phyloP scores from a whole-genome alignment of 2,113 vertebrate genomes.

The Castor canadensis region DNA sequence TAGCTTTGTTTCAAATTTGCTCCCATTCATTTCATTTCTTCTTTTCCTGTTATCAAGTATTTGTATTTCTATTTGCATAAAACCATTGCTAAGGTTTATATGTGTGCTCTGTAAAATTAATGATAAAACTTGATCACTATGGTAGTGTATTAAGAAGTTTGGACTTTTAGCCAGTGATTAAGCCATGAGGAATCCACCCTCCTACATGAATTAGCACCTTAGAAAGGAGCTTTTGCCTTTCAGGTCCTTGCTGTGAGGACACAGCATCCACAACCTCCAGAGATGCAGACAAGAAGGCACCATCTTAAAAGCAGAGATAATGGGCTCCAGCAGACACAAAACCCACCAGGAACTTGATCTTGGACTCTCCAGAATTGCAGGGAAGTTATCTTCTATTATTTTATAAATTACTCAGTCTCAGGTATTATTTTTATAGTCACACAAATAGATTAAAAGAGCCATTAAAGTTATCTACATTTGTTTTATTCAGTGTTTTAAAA shows the following conservation, averaged over 20 bases:
- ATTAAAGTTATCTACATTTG: too few relatives aligned
- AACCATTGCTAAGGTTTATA: too few relatives aligned
- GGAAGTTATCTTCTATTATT: neutral
- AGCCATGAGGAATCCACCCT: too few relatives aligned
- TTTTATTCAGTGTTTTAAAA: neutral
- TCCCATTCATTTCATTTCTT: neutral
- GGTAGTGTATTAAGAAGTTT: neutral
- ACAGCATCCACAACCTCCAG: too few relatives aligned
- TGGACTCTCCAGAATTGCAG: neutral
- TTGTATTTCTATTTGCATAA: neutral
- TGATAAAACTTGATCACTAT: neutral
- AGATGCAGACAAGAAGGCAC: neutral
- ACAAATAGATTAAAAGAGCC: neutral
- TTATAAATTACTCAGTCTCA: too few relatives aligned
- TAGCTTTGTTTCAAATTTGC: neutral
- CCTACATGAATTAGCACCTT: neutral
- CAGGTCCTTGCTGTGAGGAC: neutral
- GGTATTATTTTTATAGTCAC: neutral
- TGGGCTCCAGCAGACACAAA: too few relatives aligned
- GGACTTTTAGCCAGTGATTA: too few relatives aligned
- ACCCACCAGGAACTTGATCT: neutral
- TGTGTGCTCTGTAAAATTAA: neutral
- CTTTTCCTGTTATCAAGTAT: neutral
- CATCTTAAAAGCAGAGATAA: too few relatives aligned
- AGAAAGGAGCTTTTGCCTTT: neutral